Percentiles rank a stretch among this genome's conserved stretches.
Conservation (phyloP, 64 coral and sea anemone species). For the Trachythela sp. region DNA sequence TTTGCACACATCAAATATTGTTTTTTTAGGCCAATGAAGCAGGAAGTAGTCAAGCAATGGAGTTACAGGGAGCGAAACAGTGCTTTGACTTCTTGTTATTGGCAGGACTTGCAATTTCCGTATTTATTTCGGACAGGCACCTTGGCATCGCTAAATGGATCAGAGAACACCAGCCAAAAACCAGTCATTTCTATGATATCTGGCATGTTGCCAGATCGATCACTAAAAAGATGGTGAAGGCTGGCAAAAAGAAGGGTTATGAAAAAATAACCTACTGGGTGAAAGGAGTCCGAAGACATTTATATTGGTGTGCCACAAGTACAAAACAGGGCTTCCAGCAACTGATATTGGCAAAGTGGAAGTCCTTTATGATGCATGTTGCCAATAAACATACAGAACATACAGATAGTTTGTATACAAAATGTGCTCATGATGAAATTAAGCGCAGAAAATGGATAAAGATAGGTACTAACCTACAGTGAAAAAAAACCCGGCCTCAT, state of each 20-base stretch:
- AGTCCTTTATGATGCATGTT: neutral
- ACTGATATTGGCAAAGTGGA: neutral
- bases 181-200: slow-evolving; percentile 43
- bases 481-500: no score
- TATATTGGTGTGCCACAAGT: neutral
- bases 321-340: neutral
- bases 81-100: slow-evolving; percentile 16
- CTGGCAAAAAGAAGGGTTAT: slow-evolving; percentile 25
- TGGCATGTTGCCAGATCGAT: slow-evolving; percentile 37
- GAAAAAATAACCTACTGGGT: neutral
- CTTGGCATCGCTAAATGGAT: slow-evolving; percentile 52
- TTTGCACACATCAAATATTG: neutral
- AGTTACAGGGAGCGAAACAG: slow-evolving; percentile 39
- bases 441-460: neutral
- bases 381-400: neutral
- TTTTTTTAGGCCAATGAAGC: slow-evolving; percentile 56
- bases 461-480: neutral
- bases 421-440: neutral
- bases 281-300: neutral
- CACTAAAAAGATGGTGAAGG: neutral
- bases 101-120: neutral
- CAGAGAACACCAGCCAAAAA: neutral
- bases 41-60: slow-evolving; percentile 47
- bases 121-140: slow-evolving; percentile 46
- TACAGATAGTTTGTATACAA: neutral